phyloP scores from a whole-genome alignment of 2,113 vertebrate species.

The Myodes glareolus region DNA sequence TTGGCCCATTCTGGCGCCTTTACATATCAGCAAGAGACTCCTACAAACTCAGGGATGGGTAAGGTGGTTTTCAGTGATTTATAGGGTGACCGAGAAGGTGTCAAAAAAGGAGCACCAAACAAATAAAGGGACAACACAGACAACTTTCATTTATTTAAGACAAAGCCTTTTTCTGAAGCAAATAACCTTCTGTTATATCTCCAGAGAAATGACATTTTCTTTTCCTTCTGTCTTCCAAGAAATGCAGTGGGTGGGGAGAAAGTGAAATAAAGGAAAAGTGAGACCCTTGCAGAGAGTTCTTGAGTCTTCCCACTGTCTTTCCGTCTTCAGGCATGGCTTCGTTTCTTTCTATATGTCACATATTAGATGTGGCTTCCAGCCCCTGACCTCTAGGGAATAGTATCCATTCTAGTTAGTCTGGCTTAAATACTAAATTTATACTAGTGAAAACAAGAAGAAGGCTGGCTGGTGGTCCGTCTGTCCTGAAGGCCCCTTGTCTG shows the following conservation, averaged over 20 bases:
- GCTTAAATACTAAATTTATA: not conserved
- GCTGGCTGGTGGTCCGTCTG: not conserved
- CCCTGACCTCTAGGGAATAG: not conserved
- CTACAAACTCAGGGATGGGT: slow-evolving; percentile 33
- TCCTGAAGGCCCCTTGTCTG: not conserved
- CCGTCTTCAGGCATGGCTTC: not conserved
- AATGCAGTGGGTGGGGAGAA: not conserved
- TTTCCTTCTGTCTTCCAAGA: not conserved
- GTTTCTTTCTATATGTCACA: slow-evolving; percentile 17
- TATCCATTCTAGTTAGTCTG: slow-evolving; percentile 21
- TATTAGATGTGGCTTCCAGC: not conserved
- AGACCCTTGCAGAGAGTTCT: not conserved
- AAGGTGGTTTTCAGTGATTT: slow-evolving; percentile 66
- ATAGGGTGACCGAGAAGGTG: slow-evolving; percentile 62
- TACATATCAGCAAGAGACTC: slow-evolving; percentile 32
- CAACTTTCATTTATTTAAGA: slow-evolving; percentile 82
- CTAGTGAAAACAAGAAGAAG: not conserved
- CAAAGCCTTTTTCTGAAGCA: slow-evolving; percentile 56
- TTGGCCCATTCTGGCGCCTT: slow-evolving; percentile 70
- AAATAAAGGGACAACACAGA: slow-evolving; percentile 60
- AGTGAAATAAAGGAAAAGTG: not conserved
- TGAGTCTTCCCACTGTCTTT: not conserved
- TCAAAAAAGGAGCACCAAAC: slow-evolving; percentile 47
- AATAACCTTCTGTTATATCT: slow-evolving; percentile 74
- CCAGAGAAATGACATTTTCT: slow-evolving; percentile 79